Percentiles rank a stretch among this genome's conserved stretches.
Conservation (phyloP, 2,797 vertebrate genomes). For the Aulostomus chinensis region DNA sequence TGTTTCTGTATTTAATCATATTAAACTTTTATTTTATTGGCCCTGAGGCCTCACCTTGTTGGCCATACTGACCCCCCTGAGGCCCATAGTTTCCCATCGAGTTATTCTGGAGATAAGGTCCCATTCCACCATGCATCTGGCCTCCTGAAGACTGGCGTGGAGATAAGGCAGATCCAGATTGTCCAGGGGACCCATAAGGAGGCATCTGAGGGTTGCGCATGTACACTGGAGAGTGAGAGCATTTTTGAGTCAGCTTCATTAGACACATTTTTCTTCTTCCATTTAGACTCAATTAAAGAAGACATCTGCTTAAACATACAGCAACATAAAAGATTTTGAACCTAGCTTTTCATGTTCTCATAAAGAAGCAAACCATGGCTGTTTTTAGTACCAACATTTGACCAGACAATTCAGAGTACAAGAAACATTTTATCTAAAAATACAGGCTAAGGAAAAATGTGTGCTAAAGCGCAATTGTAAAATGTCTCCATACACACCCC, state of each 20-base stretch:
- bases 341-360: too few relatives aligned
- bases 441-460: too few relatives aligned
- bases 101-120: slow-evolving; percentile 94
- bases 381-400: too few relatives aligned
- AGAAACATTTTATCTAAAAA: too few relatives aligned
- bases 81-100: slow-evolving; percentile 94
- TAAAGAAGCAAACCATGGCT: too few relatives aligned
- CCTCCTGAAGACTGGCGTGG: slow-evolving; percentile 95
- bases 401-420: too few relatives aligned
- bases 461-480: too few relatives aligned
- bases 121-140: slow-evolving; percentile 94
- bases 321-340: too few relatives aligned
- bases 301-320: background rate
- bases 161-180: slow-evolving; percentile 97
- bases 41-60: slow-evolving; percentile 84
- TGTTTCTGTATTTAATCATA: too few relatives aligned
- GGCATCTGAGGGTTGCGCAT: slow-evolving; percentile 96
- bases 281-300: background rate
- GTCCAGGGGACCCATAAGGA: slow-evolving; percentile 92
- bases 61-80: slow-evolving; percentile 92
- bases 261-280: too few relatives aligned
- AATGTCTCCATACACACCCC: slow-evolving; percentile 79
- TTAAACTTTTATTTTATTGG: too few relatives aligned
- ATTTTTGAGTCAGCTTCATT: too few relatives aligned
- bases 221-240: slow-evolving; percentile 82